Evolutionary conservation across 2,888 invertebrate species (phyloP).

Genomic region (Petrolisthes manimaculis): DNA sequence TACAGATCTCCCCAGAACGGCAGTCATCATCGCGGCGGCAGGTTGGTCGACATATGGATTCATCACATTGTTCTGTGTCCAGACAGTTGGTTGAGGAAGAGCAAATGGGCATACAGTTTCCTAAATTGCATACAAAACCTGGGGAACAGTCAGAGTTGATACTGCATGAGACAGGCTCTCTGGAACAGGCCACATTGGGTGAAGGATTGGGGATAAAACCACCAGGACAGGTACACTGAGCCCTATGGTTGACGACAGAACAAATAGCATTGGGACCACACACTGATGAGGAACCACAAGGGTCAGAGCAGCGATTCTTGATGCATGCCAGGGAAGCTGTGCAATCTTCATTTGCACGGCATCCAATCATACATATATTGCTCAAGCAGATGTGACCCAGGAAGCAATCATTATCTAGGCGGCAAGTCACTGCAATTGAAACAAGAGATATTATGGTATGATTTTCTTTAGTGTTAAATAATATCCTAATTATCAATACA

Average conservation of each 20-base stretch:
- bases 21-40: constrained; percentile 89
- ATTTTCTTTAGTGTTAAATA: not conserved
- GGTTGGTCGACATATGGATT: constrained; percentile 84
- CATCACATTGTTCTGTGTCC: constrained; percentile 84
- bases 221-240: constrained; percentile 83
- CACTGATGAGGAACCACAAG: constrained; percentile 69
- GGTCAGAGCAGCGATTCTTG: constrained; percentile 84
- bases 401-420: constrained; percentile 92
- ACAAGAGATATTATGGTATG: not conserved
- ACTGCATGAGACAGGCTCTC: constrained; percentile 83
- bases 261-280: constrained; percentile 68
- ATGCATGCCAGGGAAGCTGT: constrained; percentile 84
- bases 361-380: constrained; percentile 88
- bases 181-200: constrained; percentile 87
- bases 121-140: constrained; percentile 81
- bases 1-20: constrained; percentile 87
- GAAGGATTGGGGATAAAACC: constrained; percentile 92
- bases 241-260: constrained; percentile 78
- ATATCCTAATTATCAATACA: no score
- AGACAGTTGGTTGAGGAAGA: constrained; percentile 82
- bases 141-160: constrained; percentile 82
- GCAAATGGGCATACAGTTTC: constrained; percentile 82
- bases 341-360: constrained; percentile 88
- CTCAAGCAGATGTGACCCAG: constrained; percentile 88
- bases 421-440: constrained; percentile 80